Conservation (phyloP, 2,797 vertebrate genomes). For the Sebastes kiyomatsui region DNA sequence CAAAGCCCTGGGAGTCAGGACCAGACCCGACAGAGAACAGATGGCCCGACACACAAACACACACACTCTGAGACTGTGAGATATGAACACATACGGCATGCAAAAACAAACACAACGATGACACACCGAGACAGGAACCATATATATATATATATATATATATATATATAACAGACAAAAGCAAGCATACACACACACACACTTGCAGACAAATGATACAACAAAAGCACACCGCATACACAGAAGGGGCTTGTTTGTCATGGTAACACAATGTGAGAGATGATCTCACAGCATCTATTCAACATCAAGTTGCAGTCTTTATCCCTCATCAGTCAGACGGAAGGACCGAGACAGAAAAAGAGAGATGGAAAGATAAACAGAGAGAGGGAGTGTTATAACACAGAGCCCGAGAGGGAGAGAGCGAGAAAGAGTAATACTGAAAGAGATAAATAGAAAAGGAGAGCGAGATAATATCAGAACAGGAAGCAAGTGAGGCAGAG, state of each 20-base stretch:
- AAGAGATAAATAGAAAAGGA: conserved; percentile 28
- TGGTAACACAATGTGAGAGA: conserved; percentile 49
- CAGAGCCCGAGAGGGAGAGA: conserved; percentile 32
- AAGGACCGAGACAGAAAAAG: conserved; percentile 17
- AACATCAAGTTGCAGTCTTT: conserved; percentile 47
- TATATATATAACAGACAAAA: background rate
- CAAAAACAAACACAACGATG: conserved; percentile 57
- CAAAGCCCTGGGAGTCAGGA: conserved; percentile 63
- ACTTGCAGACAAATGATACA: conserved; percentile 21
- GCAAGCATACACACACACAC: background rate
- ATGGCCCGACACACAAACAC: conserved; percentile 62
- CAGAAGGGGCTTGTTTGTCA: conserved; percentile 61
- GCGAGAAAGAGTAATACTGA: background rate
- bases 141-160: conserved; percentile 14
- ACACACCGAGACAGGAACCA: conserved; percentile 33
- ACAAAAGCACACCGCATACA: conserved; percentile 25
- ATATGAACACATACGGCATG: conserved; percentile 61
- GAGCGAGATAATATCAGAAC: conserved; percentile 41
- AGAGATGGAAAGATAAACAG: conserved; percentile 37
- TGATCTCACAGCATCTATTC: conserved; percentile 49
- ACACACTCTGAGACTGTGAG: conserved; percentile 31
- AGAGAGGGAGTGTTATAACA: conserved; percentile 30
- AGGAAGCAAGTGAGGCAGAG: conserved; percentile 50
- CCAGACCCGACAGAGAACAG: conserved; percentile 73
- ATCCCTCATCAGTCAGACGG: conserved; percentile 42